Conservation (phyloP, 2,797 vertebrate genomes). For the Phoeniculus purpureus region DNA sequence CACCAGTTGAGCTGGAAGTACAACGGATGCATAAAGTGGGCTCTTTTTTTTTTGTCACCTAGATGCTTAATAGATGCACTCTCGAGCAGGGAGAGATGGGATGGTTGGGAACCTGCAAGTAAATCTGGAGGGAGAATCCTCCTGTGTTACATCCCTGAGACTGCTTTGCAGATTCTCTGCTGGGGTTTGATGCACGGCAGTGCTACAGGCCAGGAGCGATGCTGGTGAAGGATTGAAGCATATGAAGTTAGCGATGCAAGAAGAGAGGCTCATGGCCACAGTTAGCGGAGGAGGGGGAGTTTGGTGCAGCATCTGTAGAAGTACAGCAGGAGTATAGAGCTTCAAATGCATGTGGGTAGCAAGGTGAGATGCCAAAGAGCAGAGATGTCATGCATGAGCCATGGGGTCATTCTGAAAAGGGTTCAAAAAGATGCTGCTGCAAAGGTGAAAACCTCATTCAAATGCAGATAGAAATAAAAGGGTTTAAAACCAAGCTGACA, state of each 20-base stretch:
- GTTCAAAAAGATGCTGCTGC: not conserved
- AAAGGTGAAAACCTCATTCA: not conserved
- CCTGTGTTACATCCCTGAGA: not conserved
- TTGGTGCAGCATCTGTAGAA: not conserved
- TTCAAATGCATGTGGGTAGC: not conserved
- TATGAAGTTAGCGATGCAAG: conserved; percentile 48
- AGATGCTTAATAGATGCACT: conserved; percentile 14
- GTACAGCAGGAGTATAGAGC: conserved; percentile 4
- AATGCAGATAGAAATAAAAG: not conserved
- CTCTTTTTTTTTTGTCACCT: not conserved
- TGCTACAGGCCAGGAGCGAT: conserved; percentile 11
- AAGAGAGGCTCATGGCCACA: conserved; percentile 51
- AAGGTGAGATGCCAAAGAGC: not conserved
- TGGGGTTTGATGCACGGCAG: not conserved
- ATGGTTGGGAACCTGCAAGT: not conserved
- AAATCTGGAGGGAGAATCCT: not conserved
- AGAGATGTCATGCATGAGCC: not conserved
- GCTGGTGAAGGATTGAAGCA: conserved; percentile 33
- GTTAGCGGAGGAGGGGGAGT: conserved; percentile 38
- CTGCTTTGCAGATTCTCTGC: conserved; percentile 28
- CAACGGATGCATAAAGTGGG: not conserved
- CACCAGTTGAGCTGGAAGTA: conserved; percentile 39
- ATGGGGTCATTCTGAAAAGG: not conserved
- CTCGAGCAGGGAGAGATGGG: not conserved
- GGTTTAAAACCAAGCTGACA: not conserved